Evolutionary conservation across 1,140 invertebrate species (phyloP).

Genomic region (Dendrolimus kikuchii): DNA sequence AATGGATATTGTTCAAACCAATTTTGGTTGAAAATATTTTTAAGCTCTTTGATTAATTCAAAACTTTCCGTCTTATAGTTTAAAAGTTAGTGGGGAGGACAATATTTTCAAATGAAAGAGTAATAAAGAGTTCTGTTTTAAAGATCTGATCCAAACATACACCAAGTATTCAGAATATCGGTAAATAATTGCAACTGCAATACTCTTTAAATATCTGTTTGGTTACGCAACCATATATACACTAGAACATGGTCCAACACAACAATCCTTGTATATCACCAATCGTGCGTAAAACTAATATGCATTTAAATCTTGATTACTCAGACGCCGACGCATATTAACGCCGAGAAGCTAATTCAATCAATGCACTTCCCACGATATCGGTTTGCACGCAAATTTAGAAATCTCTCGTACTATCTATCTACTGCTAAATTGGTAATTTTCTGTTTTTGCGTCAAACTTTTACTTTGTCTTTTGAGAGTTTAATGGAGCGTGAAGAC

Average conservation of each 20-base stretch:
- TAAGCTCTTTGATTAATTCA: no score
- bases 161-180: no score
- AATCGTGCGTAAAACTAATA: slow-evolving; percentile 21
- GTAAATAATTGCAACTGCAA: no score
- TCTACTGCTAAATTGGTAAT: not conserved
- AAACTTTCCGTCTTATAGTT: no score
- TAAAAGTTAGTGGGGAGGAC: no score
- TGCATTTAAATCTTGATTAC: slow-evolving; percentile 19
- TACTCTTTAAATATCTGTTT: no score
- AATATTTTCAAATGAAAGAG: no score
- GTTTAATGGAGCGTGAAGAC: not conserved
- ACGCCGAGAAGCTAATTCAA: slow-evolving; percentile 33
- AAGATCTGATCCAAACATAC: no score
- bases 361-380: slow-evolving; percentile 41
- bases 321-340: slow-evolving; percentile 16
- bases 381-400: slow-evolving; percentile 20
- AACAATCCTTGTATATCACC: slow-evolving; percentile 16
- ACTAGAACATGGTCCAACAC: slow-evolving; percentile 15
- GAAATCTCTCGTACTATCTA: slow-evolving; percentile 17
- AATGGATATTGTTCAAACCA: no score
- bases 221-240: slow-evolving; percentile 5
- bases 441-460: not conserved
- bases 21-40: no score
- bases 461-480: not conserved
- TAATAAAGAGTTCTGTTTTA: no score